Evolutionary conservation across 2,888 invertebrate genomes (phyloP).

Genomic region (Macroteleia sp.): DNA sequence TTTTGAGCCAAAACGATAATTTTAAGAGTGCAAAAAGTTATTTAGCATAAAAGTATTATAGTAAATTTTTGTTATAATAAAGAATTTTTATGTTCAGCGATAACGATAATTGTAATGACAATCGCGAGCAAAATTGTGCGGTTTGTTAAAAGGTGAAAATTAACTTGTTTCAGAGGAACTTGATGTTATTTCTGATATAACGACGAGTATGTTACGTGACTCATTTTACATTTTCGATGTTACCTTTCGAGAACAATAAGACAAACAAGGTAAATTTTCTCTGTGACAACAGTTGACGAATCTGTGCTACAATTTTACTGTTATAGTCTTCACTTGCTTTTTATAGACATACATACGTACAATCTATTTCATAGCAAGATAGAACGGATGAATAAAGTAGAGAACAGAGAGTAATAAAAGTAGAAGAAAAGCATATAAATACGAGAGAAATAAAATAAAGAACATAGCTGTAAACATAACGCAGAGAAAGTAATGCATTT

Average conservation of each 20-base stretch:
- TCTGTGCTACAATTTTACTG: slow-evolving; percentile 19
- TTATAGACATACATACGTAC: slow-evolving; percentile 17
- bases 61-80: too few species aligned
- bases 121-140: too few species aligned
- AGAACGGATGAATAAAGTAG: slow-evolving; percentile 20
- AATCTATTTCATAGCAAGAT: slow-evolving; percentile 34
- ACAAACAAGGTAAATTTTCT: slow-evolving; percentile 23
- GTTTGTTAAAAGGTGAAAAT: slow-evolving; percentile 21
- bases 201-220: slow-evolving; percentile 12
- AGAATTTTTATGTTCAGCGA: too few species aligned
- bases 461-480: slow-evolving; percentile 14
- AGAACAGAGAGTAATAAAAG: slow-evolving; percentile 20
- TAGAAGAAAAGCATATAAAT: slow-evolving; percentile 22
- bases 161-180: slow-evolving; percentile 1
- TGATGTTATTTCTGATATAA: slow-evolving; percentile 2
- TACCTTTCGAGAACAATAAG: neutral
- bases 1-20: too few species aligned
- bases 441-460: slow-evolving; percentile 23
- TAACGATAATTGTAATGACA: too few species aligned
- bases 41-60: too few species aligned
- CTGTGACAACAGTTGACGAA: slow-evolving; percentile 21
- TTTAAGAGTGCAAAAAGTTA: too few species aligned
- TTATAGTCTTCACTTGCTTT: slow-evolving; percentile 9
- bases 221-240: slow-evolving; percentile 23
- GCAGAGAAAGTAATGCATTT: slow-evolving; percentile 1